A percentile compares a stretch with the other conserved stretches of the same genome.
These are phyloP conservation scores for Stomatorhinus walkeri DNA, from an alignment of 2,797 vertebrate genomes.

Conservation along the genomic window DNA sequence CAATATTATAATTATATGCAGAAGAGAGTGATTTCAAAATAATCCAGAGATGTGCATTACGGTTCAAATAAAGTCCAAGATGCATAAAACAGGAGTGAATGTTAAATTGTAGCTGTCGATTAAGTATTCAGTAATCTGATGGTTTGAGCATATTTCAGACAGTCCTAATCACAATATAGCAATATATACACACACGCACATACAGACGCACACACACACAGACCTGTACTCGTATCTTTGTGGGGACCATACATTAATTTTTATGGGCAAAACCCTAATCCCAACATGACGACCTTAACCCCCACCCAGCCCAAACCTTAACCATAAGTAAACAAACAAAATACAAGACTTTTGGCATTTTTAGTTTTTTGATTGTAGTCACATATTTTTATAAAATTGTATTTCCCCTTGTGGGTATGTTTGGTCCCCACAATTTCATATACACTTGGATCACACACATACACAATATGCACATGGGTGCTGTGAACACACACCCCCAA, in stretches of 20 bases:
- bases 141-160: background rate
- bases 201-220: background rate
- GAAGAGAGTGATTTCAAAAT: background rate
- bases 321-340: background rate
- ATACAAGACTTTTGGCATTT: background rate
- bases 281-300: background rate
- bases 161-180: background rate
- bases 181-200: background rate
- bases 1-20: background rate
- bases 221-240: background rate
- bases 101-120: background rate
- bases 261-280: background rate
- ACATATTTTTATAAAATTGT: background rate
- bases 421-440: background rate
- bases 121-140: background rate
- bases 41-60: background rate
- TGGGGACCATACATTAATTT: background rate
- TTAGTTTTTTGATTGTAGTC: background rate
- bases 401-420: background rate
- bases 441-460: background rate
- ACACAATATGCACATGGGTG: conserved; percentile 24
- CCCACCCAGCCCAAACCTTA: background rate
- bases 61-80: background rate
- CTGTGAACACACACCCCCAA: conserved; percentile 50
- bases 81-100: background rate